Conservation (phyloP, 2,113 vertebrate species). For the Lagenorhynchus albirostris region DNA sequence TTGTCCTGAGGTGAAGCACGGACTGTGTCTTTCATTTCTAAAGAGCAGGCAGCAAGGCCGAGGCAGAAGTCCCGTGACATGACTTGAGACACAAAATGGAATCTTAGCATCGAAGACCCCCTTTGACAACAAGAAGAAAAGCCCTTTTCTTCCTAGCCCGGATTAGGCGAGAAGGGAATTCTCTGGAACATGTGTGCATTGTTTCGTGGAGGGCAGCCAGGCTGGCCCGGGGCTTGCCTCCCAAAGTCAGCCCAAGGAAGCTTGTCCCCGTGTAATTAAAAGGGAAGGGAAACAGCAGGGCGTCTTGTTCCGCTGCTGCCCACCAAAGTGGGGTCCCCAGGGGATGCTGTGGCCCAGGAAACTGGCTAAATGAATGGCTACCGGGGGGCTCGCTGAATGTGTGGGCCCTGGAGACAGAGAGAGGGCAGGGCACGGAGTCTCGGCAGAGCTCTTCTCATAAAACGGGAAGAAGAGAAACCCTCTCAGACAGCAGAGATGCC, state of each 20-base stretch:
- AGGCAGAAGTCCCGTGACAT: slow-evolving; percentile 94
- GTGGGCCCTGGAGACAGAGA: slow-evolving; percentile 12
- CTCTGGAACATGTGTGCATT: slow-evolving; percentile 82
- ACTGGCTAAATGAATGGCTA: slow-evolving; percentile 68
- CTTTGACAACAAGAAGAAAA: slow-evolving; percentile 81
- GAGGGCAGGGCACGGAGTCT: background rate
- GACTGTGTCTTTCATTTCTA: slow-evolving; percentile 88
- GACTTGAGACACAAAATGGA: slow-evolving; percentile 92
- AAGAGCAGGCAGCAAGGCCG: slow-evolving; percentile 86
- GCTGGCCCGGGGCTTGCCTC: slow-evolving; percentile 65
- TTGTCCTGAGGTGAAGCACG: slow-evolving; percentile 83
- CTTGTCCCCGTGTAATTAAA: slow-evolving; percentile 66
- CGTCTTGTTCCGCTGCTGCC: slow-evolving; percentile 70
- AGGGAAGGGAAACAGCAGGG: slow-evolving; percentile 65
- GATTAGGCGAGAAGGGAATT: slow-evolving; percentile 81
- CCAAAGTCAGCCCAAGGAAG: slow-evolving; percentile 60
- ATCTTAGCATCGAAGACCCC: slow-evolving; percentile 86
- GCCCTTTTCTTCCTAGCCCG: slow-evolving; percentile 78
- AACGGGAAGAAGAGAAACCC: background rate
- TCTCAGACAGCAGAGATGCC: background rate
- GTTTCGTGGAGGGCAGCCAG: slow-evolving; percentile 66
- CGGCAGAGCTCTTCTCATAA: background rate
- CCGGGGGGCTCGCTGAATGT: background rate
- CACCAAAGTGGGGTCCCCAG: slow-evolving; percentile 64
- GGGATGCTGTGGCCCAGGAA: slow-evolving; percentile 60